Evolutionary conservation across 2,797 vertebrate species (phyloP), one percentile per base, ranked within the genome.

Genomic region (Acipenser ruthenus): DNA sequence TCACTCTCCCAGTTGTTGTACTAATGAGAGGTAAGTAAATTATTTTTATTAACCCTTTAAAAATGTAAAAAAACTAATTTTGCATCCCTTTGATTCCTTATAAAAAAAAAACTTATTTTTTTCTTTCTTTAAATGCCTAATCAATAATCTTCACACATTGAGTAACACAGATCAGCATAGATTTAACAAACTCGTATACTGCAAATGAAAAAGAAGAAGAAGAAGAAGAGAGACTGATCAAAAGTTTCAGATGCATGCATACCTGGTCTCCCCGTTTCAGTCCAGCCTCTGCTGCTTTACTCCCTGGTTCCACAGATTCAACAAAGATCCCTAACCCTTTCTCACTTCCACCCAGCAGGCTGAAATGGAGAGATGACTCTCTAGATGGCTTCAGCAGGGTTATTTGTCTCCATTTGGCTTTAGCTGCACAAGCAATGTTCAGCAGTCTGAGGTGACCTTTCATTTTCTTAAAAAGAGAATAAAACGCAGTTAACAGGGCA

Each of bases 201-300:
- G 11, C 49, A 59, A 48, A 63, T 7, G 56, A 62, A 37, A 53
- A 49, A 51, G n/a, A 48, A 60, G n/a, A 37, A 50, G 37, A 47
- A 60, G 13, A 62, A 11, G 51, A 37, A 51, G 6, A 7, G 10
- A 18, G 9, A 23, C 10, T 13, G 47, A 47, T 63, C 12, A 15
- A 10, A 7, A 37, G 3, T 63, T 49, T 7, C 23, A 23, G 12
- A 37, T 3, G 23, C 18, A 49, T 49, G 66, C 63, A 85, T 79
- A 98, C 96, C 91, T 99, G 96, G 81, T 99, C 96, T 56, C 96
- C 95, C 23, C 93, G 89, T 62, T 98, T 97, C n/a, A 99, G 90
- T 12, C 95, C 96, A 1, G 87, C 83, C 82, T 98, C 93, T 48
- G 91, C 87, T 15, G 95, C 94, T 81, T 93, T 97, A 79, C 93